phyloP scores from a whole-genome alignment of 2,113 vertebrate genomes.

The Macrotis lagotis region DNA sequence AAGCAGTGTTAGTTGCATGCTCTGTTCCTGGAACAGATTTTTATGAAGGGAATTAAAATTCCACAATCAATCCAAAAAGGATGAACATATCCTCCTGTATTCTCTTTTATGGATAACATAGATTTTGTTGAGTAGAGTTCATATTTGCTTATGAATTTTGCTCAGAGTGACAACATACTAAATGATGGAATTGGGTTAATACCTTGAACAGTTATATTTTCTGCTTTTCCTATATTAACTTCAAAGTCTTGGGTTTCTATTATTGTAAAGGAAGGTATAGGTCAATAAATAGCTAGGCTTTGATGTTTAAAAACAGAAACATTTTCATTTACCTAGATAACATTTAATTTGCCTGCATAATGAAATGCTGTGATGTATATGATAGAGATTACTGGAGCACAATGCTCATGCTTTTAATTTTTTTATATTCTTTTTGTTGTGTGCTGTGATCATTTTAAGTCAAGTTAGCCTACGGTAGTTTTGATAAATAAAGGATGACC shows the following conservation, averaged over 20 bases:
- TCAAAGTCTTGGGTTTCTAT: constrained; percentile 12
- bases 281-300: background rate
- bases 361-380: background rate
- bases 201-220: background rate
- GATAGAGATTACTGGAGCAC: background rate
- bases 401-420: background rate
- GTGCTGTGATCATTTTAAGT: background rate
- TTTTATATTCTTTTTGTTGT: background rate
- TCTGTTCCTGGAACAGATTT: background rate
- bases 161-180: background rate
- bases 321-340: background rate
- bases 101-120: constrained; percentile 28
- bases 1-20: background rate
- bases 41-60: background rate
- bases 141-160: constrained; percentile 14
- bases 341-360: background rate
- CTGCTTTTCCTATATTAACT: background rate
- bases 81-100: background rate
- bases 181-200: constrained; percentile 23
- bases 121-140: background rate
- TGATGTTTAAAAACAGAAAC: background rate
- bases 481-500: background rate
- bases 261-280: background rate
- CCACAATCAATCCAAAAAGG: background rate
- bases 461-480: background rate